phyloP scores from a whole-genome alignment of 2,888 invertebrate species.

The Thera obeliscata region DNA sequence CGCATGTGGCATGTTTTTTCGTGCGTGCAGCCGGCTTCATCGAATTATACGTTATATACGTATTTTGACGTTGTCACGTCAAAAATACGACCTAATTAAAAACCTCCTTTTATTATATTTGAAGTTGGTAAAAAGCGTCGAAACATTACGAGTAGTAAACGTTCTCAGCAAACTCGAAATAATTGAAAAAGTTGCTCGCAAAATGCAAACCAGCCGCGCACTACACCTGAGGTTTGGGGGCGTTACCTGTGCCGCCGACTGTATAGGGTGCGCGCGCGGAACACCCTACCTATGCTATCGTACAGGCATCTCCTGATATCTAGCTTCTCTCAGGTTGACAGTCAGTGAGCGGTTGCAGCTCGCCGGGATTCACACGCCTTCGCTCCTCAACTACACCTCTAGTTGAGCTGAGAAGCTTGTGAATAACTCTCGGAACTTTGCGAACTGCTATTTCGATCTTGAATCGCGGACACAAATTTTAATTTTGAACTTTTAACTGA shows the following conservation, averaged over 20 bases:
- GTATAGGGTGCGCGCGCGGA: slow-evolving; percentile 33
- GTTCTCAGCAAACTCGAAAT: background rate
- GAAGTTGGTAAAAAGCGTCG: background rate
- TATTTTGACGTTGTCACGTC: too few relatives aligned
- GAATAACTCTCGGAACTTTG: background rate
- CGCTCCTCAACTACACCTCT: background rate
- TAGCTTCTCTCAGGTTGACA: slow-evolving; percentile 34
- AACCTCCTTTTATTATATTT: too few relatives aligned
- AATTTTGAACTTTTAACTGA: background rate
- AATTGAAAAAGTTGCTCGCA: background rate
- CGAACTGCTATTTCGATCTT: background rate
- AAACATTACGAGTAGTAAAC: background rate
- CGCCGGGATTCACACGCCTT: slow-evolving; percentile 7
- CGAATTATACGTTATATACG: too few relatives aligned
- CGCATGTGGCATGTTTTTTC: too few relatives aligned
- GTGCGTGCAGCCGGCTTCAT: too few relatives aligned
- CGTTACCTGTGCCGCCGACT: slow-evolving; percentile 14
- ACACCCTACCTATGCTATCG: slow-evolving; percentile 19
- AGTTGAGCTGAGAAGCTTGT: background rate
- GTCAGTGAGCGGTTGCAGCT: slow-evolving; percentile 27
- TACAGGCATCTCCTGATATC: slow-evolving; percentile 28
- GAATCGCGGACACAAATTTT: background rate
- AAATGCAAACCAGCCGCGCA: background rate
- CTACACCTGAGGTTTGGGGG: slow-evolving; percentile 4
- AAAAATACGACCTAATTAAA: too few relatives aligned